phyloP scores from a whole-genome alignment of 2,113 vertebrate genomes.

The Smithornis capensis region DNA sequence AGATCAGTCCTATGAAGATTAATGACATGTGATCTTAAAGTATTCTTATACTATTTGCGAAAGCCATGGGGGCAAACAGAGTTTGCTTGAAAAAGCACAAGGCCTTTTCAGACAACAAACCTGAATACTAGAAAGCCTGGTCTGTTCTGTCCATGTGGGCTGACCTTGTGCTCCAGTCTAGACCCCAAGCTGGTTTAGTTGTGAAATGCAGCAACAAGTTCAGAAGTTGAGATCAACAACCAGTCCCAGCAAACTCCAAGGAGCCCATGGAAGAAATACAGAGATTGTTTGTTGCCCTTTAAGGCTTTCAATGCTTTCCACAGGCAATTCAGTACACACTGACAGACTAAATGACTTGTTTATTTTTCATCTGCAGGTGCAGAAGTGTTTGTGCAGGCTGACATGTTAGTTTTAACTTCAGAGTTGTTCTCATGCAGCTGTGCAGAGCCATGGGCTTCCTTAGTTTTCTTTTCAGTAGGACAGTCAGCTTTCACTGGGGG shows the following conservation, averaged over 20 bases:
- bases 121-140: neutral
- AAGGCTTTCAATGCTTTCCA: neutral
- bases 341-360: neutral
- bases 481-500: neutral
- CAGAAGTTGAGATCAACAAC: neutral
- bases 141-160: neutral
- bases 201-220: neutral
- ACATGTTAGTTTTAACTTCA: slow-evolving; percentile 17
- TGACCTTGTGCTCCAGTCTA: neutral
- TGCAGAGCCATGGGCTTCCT: neutral
- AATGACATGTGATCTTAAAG: neutral
- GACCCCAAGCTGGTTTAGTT: neutral
- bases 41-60: neutral
- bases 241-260: neutral
- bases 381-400: neutral
- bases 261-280: neutral
- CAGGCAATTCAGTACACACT: neutral
- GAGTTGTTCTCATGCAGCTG: slow-evolving; percentile 7
- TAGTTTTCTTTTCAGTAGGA: neutral
- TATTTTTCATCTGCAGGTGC: slow-evolving; percentile 34
- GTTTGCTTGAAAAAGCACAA: neutral
- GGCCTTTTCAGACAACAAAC: neutral
- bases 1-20: neutral
- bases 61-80: neutral
- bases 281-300: neutral